Percentiles rank a stretch among this genome's conserved stretches.
These are phyloP conservation scores for Pitangus sulphuratus DNA, from an alignment of 2,797 vertebrate genomes.

Conservation along the genomic window DNA sequence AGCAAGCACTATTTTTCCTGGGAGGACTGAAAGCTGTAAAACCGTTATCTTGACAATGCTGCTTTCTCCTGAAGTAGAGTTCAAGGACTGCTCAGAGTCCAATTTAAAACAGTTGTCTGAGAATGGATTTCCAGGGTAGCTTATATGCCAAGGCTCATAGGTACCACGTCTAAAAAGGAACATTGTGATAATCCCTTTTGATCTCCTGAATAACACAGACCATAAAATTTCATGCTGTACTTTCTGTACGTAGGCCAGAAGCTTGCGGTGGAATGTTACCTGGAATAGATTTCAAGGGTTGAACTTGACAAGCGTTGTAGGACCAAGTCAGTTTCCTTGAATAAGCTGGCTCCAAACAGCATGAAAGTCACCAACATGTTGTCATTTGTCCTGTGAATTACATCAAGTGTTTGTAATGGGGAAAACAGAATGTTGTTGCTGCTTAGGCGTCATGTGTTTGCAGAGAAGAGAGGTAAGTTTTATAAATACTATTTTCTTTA, in stretches of 20 bases:
- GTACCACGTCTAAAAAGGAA: not conserved
- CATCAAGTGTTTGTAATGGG: not conserved
- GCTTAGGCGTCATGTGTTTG: conserved; percentile 4
- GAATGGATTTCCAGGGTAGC: conserved; percentile 5
- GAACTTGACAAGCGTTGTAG: not conserved
- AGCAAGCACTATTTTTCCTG: conserved; percentile 15
- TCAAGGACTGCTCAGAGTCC: conserved; percentile 22
- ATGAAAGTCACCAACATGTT: not conserved
- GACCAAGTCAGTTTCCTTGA: not conserved
- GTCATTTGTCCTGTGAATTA: not conserved
- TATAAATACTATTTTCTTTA: conserved; percentile 46
- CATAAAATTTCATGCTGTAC: not conserved
- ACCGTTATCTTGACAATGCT: not conserved
- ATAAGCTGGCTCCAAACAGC: not conserved
- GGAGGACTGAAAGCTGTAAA: conserved; percentile 11
- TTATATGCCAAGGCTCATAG: not conserved
- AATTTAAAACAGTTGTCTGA: conserved; percentile 29
- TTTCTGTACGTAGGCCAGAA: conserved; percentile 21
- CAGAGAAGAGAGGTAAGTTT: not conserved
- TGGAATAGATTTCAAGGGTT: conserved; percentile 22
- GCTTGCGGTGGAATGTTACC: conserved; percentile 13
- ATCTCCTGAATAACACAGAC: conserved; percentile 12
- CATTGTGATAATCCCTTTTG: conserved; percentile 34
- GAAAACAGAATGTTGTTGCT: accelerated
- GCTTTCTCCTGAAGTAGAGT: conserved; percentile 21